Conservation (phyloP, 2,888 invertebrate species). For the Andrena flavipes region DNA sequence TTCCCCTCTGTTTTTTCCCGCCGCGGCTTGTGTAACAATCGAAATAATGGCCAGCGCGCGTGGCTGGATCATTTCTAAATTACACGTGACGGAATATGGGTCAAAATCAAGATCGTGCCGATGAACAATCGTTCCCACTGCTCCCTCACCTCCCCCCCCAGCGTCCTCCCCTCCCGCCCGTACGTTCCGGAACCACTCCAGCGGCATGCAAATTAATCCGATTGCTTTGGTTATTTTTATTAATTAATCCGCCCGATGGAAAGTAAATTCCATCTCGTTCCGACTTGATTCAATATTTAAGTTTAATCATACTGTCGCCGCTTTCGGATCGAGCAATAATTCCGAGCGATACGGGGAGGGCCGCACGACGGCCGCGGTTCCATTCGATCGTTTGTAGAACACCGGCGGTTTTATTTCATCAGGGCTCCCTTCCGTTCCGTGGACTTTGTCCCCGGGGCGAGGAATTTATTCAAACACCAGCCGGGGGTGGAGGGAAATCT, state of each 20-base stretch:
- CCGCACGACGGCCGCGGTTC: constrained; percentile 24
- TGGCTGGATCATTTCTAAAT: constrained; percentile 31
- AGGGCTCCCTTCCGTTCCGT: neutral
- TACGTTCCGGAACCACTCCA: constrained; percentile 16
- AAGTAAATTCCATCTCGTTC: constrained; percentile 64
- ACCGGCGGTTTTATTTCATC: constrained; percentile 42
- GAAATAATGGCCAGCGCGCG: constrained; percentile 37
- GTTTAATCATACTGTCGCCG: constrained; percentile 65
- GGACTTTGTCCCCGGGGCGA: neutral
- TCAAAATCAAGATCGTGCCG: constrained; percentile 33
- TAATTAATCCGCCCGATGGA: constrained; percentile 67
- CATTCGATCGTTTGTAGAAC: constrained; percentile 50
- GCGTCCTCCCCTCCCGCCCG: neutral
- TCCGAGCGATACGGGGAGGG: constrained; percentile 16
- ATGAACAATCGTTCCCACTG: neutral
- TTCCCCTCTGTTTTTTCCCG: neutral
- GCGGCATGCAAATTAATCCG: constrained; percentile 69
- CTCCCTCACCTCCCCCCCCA: neutral
- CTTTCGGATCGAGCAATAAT: constrained; percentile 51
- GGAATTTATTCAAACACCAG: constrained; percentile 28
- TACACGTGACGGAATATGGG: constrained; percentile 30
- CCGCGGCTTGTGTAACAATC: constrained; percentile 10
- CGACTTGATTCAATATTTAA: constrained; percentile 72
- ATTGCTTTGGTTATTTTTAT: constrained; percentile 70
- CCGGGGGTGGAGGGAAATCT: neutral